Percentiles rank a stretch among this genome's conserved stretches.
Evolutionary conservation across 2,113 vertebrate genomes (phyloP).

Genomic region (Nibea coibor): DNA sequence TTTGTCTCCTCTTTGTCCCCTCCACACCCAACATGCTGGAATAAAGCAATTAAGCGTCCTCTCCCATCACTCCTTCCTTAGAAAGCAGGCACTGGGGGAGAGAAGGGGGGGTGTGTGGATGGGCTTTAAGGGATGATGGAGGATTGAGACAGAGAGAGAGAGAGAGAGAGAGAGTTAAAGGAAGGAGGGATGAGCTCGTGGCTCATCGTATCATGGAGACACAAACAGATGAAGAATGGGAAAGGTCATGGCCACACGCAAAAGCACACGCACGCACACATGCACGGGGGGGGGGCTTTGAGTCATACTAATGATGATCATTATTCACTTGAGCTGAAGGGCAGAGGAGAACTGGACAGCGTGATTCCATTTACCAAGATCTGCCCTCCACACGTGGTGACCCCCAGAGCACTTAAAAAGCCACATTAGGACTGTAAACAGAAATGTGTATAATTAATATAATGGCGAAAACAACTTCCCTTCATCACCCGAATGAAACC

Average conservation of each 20-base stretch:
- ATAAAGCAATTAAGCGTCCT: slow-evolving; percentile 28
- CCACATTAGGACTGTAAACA: slow-evolving; percentile 16
- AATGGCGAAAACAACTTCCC: slow-evolving; percentile 3
- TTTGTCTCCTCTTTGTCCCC: slow-evolving; percentile 26
- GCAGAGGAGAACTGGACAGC: slow-evolving; percentile 48
- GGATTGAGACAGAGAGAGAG: slow-evolving; percentile 18
- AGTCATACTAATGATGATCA: slow-evolving; percentile 74
- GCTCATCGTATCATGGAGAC: slow-evolving; percentile 33
- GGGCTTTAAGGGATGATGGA: slow-evolving; percentile 38
- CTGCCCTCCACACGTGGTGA: slow-evolving; percentile 24
- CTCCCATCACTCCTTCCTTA: slow-evolving; percentile 33
- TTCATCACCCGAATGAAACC: slow-evolving; percentile 9
- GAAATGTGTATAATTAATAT: slow-evolving; percentile 20
- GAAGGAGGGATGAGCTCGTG: slow-evolving; percentile 10
- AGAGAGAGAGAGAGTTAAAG: not conserved
- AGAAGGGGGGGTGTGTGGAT: slow-evolving; percentile 40
- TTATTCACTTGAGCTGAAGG: slow-evolving; percentile 72
- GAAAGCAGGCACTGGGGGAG: slow-evolving; percentile 22
- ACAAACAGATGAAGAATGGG: slow-evolving; percentile 57
- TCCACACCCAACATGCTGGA: not conserved
- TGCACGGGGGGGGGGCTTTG: slow-evolving; percentile 16
- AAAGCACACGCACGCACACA: not conserved
- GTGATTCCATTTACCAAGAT: slow-evolving; percentile 38
- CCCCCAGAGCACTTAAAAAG: slow-evolving; percentile 14
- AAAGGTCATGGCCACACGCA: slow-evolving; percentile 66